Conservation (phyloP, 2,113 vertebrate genomes). For the Notechis scutatus region DNA sequence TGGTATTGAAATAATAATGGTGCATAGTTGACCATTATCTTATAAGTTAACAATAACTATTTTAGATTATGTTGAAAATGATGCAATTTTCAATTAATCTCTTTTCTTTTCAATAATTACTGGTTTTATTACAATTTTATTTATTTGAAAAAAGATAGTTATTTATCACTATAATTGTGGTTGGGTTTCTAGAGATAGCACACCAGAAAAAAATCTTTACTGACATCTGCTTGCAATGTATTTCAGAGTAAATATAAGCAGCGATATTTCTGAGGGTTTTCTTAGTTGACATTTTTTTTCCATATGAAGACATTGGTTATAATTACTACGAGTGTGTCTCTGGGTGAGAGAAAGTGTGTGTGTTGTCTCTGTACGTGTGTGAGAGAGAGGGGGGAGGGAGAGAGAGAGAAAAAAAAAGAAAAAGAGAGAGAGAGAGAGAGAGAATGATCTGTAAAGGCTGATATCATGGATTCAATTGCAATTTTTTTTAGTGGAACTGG, state of each 20-base stretch:
- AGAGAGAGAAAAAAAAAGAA: no score
- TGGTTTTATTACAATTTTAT: slow-evolving; percentile 14
- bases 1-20: slow-evolving; percentile 38
- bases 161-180: slow-evolving; percentile 48
- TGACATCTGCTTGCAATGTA: slow-evolving; percentile 44
- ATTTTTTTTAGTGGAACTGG: slow-evolving; percentile 26
- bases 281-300: slow-evolving; percentile 42
- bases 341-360: not conserved
- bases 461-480: not conserved
- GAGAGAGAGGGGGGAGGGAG: no score
- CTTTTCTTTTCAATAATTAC: not conserved
- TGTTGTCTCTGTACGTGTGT: not conserved
- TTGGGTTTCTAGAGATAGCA: slow-evolving; percentile 52
- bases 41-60: slow-evolving; percentile 42
- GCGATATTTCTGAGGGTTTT: slow-evolving; percentile 32
- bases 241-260: slow-evolving; percentile 54
- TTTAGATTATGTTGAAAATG: slow-evolving; percentile 27
- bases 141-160: slow-evolving; percentile 52
- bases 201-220: slow-evolving; percentile 49
- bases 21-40: slow-evolving; percentile 35
- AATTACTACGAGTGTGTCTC: slow-evolving; percentile 49
- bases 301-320: slow-evolving; percentile 44
- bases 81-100: slow-evolving; percentile 21
- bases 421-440: no score
- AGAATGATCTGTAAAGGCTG: not conserved